These are phyloP conservation scores for Sebastes melanostomus DNA, from an alignment of 2,797 vertebrate genomes.

Conservation along the genomic window DNA sequence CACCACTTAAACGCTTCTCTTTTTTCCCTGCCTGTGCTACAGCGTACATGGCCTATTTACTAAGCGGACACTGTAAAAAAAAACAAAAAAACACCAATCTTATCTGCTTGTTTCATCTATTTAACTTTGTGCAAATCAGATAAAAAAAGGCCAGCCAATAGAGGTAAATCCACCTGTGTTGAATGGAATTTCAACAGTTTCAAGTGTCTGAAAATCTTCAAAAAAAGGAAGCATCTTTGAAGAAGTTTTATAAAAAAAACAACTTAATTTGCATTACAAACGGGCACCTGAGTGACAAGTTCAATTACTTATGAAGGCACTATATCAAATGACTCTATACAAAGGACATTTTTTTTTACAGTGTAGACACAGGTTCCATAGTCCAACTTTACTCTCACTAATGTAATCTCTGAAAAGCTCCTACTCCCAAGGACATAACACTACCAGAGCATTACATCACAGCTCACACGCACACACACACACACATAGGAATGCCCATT, in stretches of 20 bases:
- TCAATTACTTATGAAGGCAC: neutral
- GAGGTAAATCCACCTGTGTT: neutral
- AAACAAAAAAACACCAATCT: neutral
- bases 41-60: neutral
- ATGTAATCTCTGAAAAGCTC: constrained; percentile 49
- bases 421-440: constrained; percentile 27
- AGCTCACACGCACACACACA: constrained; percentile 9
- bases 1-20: constrained; percentile 11
- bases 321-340: neutral
- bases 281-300: neutral
- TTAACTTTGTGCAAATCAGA: neutral
- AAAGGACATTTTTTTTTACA: constrained; percentile 6
- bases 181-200: neutral
- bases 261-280: constrained; percentile 1
- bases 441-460: constrained; percentile 55
- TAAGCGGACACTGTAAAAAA: constrained; percentile 8
- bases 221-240: neutral
- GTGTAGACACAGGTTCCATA: constrained; percentile 26
- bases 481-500: constrained; percentile 46
- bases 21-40: neutral
- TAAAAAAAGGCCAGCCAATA: neutral
- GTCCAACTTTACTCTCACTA: constrained; percentile 33
- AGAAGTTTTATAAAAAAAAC: neutral
- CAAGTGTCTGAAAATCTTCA: neutral
- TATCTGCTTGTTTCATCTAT: neutral